Base-by-base conservation (phyloP, 2,113 vertebrate species). In the Nothobranchius kuhntae region DNA sequence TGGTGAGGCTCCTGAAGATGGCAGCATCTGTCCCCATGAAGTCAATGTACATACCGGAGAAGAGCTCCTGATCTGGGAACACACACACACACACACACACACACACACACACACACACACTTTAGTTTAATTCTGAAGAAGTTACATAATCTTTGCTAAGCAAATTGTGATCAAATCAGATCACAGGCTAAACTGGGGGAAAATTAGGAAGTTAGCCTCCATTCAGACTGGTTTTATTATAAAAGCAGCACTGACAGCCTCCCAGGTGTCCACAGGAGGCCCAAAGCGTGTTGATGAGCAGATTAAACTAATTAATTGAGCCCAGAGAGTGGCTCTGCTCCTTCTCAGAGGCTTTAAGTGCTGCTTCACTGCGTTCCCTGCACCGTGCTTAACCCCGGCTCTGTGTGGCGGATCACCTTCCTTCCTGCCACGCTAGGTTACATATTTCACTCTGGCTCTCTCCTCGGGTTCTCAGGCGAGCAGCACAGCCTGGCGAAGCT, bases 21-120 rank as follows among this genome's bases (percentile, higher is more conserved):
- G 98, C 98, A 0, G 96, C 95, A 79, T 99, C 98, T 0, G 96
- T 99, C 71, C 96, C 98, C 97, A 99, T 99, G 91, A 99, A 99
- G 93, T 99, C 97, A 56, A 99, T 99, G 83, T 97, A 99, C 95
- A 99, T 96, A 78, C 95, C 97, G 9, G 98, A 99, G 92, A 98
- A 99, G 44, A 99, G 93, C 81, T 99, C 97, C 89, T 98, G 96
- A 82, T 99, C 98, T 99, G 57, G 1, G 83, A 10, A 21, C 48
- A 61, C 0, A 13, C 26, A 68, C 12, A 63, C 68, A 66, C 38
- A 40, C 38, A 40, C 38, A 40, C 38, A 40, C 38, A 40, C 38
- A 6, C 38, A 40, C 38, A 40, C 38, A 40, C 38, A 40, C 38
- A 40, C 38, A 40, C 38, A n/a, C n/a, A n/a, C 26, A 30, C 26